Percentiles rank a stretch among this genome's conserved stretches.
phyloP scores from a whole-genome alignment of 2,888 invertebrate genomes.

The Acanthacorydalis orientalis region DNA sequence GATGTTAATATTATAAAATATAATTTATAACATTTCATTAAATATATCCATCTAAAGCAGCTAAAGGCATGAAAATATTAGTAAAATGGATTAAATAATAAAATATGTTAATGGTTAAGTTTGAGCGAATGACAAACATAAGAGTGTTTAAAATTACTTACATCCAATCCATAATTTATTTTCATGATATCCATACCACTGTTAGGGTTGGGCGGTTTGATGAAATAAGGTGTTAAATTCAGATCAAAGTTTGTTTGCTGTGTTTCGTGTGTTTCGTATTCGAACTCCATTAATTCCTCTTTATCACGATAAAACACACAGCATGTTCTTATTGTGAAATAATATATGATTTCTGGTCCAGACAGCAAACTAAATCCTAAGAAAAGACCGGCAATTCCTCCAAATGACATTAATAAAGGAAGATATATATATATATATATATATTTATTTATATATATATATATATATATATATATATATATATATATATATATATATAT shows the following conservation, averaged over 20 bases:
- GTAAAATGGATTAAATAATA: too few species aligned
- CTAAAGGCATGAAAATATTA: too few species aligned
- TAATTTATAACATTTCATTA: too few species aligned
- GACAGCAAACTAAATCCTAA: constrained; percentile 61
- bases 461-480: too few species aligned
- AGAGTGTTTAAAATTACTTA: neutral
- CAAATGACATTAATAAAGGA: constrained; percentile 38
- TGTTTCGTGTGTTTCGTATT: constrained; percentile 20
- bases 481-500: too few species aligned
- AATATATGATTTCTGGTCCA: constrained; percentile 60
- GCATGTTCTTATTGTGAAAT: constrained; percentile 53
- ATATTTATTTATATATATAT: too few species aligned
- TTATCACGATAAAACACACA: constrained; percentile 39
- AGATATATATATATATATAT: neutral
- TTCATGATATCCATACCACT: constrained; percentile 12
- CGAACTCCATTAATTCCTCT: constrained; percentile 29
- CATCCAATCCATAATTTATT: neutral
- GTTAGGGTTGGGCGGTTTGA: constrained; percentile 15
- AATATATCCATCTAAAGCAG: too few species aligned
- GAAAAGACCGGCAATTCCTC: constrained; percentile 47
- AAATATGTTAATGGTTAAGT: too few species aligned
- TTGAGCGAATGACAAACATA: too few species aligned
- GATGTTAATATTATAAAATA: too few species aligned
- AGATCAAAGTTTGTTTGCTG: constrained; percentile 19
- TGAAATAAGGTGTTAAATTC: constrained; percentile 22